These are phyloP conservation scores for Eupleurogrammus muticus DNA, from an alignment of 2,797 vertebrate genomes.

Conservation along the genomic window DNA sequence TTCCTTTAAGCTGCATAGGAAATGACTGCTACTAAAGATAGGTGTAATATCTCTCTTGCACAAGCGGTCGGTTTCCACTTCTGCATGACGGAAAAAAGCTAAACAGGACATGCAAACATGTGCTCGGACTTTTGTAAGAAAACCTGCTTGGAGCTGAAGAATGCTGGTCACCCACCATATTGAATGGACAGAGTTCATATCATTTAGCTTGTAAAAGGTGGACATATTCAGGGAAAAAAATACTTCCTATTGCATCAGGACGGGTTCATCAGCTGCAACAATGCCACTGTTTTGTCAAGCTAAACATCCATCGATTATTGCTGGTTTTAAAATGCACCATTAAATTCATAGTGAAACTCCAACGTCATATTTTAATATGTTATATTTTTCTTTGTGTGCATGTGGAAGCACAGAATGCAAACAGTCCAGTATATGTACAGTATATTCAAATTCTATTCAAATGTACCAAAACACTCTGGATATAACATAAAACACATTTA, in stretches of 20 bases:
- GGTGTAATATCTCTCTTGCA: slow-evolving; percentile 7
- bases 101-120: background rate
- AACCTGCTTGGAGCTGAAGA: background rate
- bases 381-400: background rate
- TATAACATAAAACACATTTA: background rate
- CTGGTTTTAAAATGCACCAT: background rate
- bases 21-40: slow-evolving; percentile 44
- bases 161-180: background rate
- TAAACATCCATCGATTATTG: background rate
- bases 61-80: background rate
- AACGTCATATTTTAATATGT: background rate
- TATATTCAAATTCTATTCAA: background rate
- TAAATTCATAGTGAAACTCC: background rate
- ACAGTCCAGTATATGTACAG: background rate
- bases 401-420: background rate
- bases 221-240: too few relatives aligned
- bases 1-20: slow-evolving; percentile 64
- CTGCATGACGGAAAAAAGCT: background rate
- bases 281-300: background rate
- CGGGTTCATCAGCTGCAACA: background rate
- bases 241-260: background rate
- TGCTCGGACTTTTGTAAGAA: background rate
- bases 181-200: too few relatives aligned
- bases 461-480: background rate
- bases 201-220: too few relatives aligned